Conservation (phyloP, 2,113 vertebrate genomes). For the Phalacrocorax brasilianus region DNA sequence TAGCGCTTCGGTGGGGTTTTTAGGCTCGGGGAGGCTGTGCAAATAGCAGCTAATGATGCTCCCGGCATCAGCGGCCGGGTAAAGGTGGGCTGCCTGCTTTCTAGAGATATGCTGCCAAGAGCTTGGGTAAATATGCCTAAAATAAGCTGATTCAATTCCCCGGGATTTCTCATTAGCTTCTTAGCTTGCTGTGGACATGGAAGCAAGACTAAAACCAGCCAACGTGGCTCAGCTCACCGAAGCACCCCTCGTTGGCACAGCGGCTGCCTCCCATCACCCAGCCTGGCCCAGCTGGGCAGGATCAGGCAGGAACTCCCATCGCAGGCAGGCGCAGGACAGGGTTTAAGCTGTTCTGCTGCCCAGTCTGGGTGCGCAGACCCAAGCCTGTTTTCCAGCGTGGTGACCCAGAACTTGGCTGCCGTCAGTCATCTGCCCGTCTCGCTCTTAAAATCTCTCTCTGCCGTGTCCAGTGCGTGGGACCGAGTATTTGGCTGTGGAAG, state of each 20-base stretch:
- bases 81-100: neutral
- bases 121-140: neutral
- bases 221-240: neutral
- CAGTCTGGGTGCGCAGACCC: neutral
- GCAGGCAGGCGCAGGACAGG: neutral
- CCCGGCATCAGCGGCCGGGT: neutral
- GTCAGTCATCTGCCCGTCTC: too few species aligned
- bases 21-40: neutral
- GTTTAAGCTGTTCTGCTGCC: neutral
- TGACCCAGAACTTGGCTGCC: neutral
- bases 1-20: neutral
- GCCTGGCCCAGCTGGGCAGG: neutral
- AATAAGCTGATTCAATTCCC: neutral
- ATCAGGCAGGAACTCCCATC: neutral
- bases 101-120: neutral
- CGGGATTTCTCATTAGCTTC: neutral
- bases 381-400: neutral
- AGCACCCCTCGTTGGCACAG: rapidly evolving
- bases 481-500: rapidly evolving
- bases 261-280: too few species aligned
- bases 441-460: neutral
- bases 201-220: neutral
- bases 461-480: neutral
- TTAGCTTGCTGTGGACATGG: neutral
- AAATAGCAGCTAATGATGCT: neutral